Evolutionary conservation across 2,888 invertebrate species (phyloP), one percentile per base, ranked within the genome.

Genomic region (Reticulitermes lucifugus): DNA sequence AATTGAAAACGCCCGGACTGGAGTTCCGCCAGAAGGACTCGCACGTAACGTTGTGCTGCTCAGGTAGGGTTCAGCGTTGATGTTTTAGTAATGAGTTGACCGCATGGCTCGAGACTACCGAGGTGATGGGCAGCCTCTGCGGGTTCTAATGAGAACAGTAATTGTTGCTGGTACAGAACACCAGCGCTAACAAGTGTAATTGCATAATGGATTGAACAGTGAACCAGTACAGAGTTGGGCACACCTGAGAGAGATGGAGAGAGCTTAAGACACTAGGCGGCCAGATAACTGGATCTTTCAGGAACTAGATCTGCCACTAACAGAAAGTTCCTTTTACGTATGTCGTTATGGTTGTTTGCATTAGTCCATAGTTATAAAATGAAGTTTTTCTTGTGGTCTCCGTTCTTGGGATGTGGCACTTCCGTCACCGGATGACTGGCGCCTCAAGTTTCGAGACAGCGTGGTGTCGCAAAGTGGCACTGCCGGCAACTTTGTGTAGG

Each of bases 141-240:
- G n/a, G 65, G 25, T 25, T 65, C 65, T 25, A 12, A 65, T 65
- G 65, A 65, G 65, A 65, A 65, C n/a, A 12, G 14, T 55, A 55
- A 55, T 55, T 12, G 55, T 55, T 55, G 55, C 55, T 55, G 18
- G 65, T 25, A n/a, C 65, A 65, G 65, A n/a, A n/a, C 51, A 35
- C 5, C 60, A 41, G 65, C 65, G 43, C 81, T 59, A 81, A 70
- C 81, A 81, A 81, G 81, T 43, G 43, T 81, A 70, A 81, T 70
- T 81, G 70, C 70, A 81, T 60, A 81, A 81, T 81, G 65, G 81
- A 81, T 81, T n/a, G 55, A 79, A 79, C 25, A 55, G 25, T 18
- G 25, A 51, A 51, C 25, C 10, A 22, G 25, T 46, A 65, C 25
- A 65, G 55, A 55, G 55, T 18, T 55, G 55, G 14, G 18, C 55